Evolutionary conservation across 2,797 vertebrate genomes (phyloP).

Genomic region (Chelidonichthys spinosus): DNA sequence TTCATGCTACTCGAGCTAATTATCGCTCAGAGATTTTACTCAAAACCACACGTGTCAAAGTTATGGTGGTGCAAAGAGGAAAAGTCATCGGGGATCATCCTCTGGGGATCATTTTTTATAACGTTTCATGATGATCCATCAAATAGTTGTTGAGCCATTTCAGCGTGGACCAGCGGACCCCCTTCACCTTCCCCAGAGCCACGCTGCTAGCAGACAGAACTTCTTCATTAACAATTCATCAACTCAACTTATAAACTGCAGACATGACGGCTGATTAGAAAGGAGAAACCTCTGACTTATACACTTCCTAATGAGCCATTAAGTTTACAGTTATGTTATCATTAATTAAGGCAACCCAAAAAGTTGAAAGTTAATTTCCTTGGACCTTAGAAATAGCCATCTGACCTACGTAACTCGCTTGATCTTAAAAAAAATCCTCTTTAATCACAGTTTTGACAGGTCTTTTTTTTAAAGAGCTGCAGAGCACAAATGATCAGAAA

Average conservation of each 20-base stretch:
- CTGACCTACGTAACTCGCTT: background rate
- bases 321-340: conserved; percentile 4
- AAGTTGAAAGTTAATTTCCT: conserved; percentile 13
- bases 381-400: conserved; percentile 1
- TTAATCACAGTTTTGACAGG: conserved; percentile 1
- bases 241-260: background rate
- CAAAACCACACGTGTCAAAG: background rate
- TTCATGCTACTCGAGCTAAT: background rate
- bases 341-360: conserved; percentile 11
- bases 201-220: background rate
- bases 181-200: background rate
- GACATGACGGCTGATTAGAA: conserved; percentile 1
- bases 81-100: background rate
- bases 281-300: conserved; percentile 9
- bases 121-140: background rate
- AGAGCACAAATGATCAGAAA: conserved; percentile 7
- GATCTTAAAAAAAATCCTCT: background rate
- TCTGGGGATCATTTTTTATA: background rate
- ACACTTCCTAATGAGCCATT: conserved; percentile 16
- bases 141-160: background rate
- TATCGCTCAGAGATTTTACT: background rate
- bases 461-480: background rate
- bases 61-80: background rate
- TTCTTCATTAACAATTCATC: conserved; percentile 2
- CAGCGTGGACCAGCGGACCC: background rate